phyloP scores from a whole-genome alignment of 1,140 invertebrate genomes.

The Asbolus verrucosus region DNA sequence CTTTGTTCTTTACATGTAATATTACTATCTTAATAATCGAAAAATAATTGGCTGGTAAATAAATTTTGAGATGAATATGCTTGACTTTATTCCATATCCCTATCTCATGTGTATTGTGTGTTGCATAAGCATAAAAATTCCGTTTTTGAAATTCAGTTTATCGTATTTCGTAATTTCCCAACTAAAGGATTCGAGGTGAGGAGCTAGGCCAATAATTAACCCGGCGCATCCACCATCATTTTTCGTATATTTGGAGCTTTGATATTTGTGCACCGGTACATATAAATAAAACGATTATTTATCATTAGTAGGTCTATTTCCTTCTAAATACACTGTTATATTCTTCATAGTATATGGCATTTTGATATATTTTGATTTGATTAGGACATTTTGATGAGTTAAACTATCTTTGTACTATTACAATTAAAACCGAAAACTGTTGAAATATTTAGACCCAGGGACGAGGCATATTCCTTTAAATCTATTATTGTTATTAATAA shows the following conservation, averaged over 20 bases:
- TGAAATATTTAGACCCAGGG: slow-evolving; percentile 19
- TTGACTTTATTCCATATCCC: too few relatives aligned
- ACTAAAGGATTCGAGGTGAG: too few relatives aligned
- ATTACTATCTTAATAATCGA: not conserved
- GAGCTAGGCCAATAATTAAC: too few relatives aligned
- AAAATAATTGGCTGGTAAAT: slow-evolving; percentile 15
- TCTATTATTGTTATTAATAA: slow-evolving; percentile 36
- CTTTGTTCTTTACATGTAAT: not conserved
- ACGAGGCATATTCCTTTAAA: slow-evolving; percentile 21
- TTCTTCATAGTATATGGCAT: slow-evolving; percentile 26
- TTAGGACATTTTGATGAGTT: slow-evolving; percentile 40
- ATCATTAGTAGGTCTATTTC: slow-evolving; percentile 39
- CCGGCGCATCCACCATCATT: too few relatives aligned
- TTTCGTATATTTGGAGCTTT: too few relatives aligned
- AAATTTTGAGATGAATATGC: too few relatives aligned
- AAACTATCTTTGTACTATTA: slow-evolving; percentile 43
- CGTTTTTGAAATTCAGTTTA: too few relatives aligned
- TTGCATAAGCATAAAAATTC: too few relatives aligned
- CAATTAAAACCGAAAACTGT: slow-evolving; percentile 21
- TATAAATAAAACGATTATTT: slow-evolving; percentile 12
- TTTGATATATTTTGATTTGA: slow-evolving; percentile 33
- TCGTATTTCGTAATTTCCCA: not conserved
- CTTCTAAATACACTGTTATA: slow-evolving; percentile 45
- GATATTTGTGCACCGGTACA: too few relatives aligned
- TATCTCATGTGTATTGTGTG: too few relatives aligned